Conservation (phyloP, 2,113 vertebrate genomes). For the Rattus rattus region DNA sequence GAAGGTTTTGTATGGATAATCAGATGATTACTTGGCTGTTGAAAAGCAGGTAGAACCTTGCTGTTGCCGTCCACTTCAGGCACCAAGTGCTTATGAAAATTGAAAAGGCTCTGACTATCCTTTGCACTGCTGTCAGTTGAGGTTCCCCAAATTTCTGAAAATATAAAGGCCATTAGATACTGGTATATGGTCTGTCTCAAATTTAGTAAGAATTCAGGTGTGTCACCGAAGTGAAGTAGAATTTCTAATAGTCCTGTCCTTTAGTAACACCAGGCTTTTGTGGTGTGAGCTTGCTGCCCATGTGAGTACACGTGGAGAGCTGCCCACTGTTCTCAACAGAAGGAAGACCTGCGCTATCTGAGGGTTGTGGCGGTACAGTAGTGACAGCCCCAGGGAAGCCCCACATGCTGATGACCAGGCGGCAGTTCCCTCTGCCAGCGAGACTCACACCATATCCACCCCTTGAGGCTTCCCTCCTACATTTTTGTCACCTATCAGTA, state of each 20-base stretch:
- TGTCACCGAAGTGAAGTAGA: background rate
- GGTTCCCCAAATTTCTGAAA: conserved; percentile 31
- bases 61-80: background rate
- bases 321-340: background rate
- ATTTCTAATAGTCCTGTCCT: background rate
- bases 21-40: conserved; percentile 29
- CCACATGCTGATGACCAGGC: background rate
- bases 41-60: background rate
- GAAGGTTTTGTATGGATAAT: conserved; percentile 22
- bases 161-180: conserved; percentile 20
- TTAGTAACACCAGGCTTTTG: background rate
- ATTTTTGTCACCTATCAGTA: background rate
- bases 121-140: background rate
- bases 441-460: background rate
- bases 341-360: too few relatives aligned
- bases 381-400: background rate
- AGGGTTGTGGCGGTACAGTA: background rate
- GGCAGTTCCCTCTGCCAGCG: background rate
- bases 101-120: background rate
- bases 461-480: too few relatives aligned
- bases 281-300: background rate
- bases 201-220: background rate
- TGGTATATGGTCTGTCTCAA: background rate
- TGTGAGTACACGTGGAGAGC: background rate
- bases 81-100: background rate